Base-by-base conservation (phyloP, 1,140 invertebrate species). In the Scaptomyza hsui region DNA sequence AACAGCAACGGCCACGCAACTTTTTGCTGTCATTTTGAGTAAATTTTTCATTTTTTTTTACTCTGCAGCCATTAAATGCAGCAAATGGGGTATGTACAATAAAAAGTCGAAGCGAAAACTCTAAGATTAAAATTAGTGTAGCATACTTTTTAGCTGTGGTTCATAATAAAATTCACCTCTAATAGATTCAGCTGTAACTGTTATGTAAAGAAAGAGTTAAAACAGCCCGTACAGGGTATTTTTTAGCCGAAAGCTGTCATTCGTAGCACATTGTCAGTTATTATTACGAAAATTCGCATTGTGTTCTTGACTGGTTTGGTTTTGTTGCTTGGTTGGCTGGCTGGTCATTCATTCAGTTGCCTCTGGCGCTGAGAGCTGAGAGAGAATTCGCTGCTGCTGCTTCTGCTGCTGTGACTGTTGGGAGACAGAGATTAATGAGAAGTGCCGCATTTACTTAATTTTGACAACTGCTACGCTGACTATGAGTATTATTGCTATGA, bases 11-110 rank as follows among this genome's bases (percentile, higher is more conserved):
- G 44, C 71, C 61, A 78, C 69, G 80, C 77, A 88, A 88, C 77
- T 86, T 86, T 86, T 72, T 88, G 82, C 81, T 74, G 82, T 78
- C 77, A 86, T 81, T 88, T 86, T 37, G 70, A 88, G 81, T 78
- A 75, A 67, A 86, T 81, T 88, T 86, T 86, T 86, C 81, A 85
- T 88, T 86, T 81, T 86, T 75, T 45, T 53, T 75, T 80, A 68
- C 75, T 68, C 26, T 39, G 42, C 32, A 53, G 4, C 24, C 12
- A 12, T 24, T 5, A 5, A 12, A 7, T 13, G 7, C 1, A 7
- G 4, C 12, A 1, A 21, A 32, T 1, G 4, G 35, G 39, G n/a
- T 16, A 15, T 44, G 37, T 9, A n/a, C 1, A 21, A 44, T 12
- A 12, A 12, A 4, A 32, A 13, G 3, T 37, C 12, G n/a, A 37